Base-by-base conservation (phyloP, 1,140 invertebrate species). In the Diorhabda sublineata region DNA sequence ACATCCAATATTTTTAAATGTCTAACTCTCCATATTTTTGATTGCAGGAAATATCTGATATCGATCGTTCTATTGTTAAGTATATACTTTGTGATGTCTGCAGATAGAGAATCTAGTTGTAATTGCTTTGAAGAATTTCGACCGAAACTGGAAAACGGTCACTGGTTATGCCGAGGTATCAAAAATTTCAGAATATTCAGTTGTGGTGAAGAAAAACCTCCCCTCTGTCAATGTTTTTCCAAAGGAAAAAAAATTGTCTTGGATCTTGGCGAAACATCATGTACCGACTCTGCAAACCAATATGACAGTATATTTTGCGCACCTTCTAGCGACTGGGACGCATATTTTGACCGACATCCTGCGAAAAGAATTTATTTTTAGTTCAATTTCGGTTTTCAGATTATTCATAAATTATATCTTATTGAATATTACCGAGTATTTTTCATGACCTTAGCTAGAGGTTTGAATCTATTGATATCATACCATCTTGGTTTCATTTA, bases 101-200 rank as follows among this genome's bases (percentile, higher is more conserved):
- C 7, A 44, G 11, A 4, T n/a, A 42, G 45, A 2, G n/a, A 68
- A n/a, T 41, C 26, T 44, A 43, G 67, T 3, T 73, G 72, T 62
- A 67, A 73, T 47, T 73, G 72, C 69, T 73, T 70, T 52, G 69
- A 73, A 42, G 69, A 71, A 47, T 73, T 73, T 59, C 57, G 67
- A 45, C 69, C 66, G 5, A 69, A 71, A 43, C 41, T 11, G 8
- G 62, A 66, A 58, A 41, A 56, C 8, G 58, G 58, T 8, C 61
- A 64, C 3, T 44, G 41, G n/a, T 41, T 56, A 41, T 73, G 72
- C 44, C 58, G 69, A 45, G 72, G 72, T 8, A 52, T 56, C 5
- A 73, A 71, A 58, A 26, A 73, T 65, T 59, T 67, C 58, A 60
- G 72, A 64, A 69, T 70, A 43, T 71, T 73, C 64, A 47, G 60